Evolutionary conservation across 37 sponge, comb jelly and placozoan species (phyloP).

Genomic region (Halichondria panicea): DNA sequence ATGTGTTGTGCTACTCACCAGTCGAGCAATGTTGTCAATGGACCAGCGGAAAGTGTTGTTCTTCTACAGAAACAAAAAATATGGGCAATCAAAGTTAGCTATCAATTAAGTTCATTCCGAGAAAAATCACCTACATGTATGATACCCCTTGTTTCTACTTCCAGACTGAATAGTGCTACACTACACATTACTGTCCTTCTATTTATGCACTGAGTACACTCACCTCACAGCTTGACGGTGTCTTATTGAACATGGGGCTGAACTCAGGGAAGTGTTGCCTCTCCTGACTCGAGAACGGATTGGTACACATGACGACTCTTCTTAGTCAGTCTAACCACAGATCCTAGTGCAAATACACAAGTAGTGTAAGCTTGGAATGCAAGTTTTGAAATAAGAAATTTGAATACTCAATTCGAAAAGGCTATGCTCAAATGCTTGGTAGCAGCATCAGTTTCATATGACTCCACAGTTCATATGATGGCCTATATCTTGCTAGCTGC

Average conservation of each 20-base stretch:
- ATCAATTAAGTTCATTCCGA: too few species aligned
- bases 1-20: constrained; percentile 39
- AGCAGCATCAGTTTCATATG: too few species aligned
- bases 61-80: neutral
- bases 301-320: constrained; percentile 13
- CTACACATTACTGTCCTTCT: neutral
- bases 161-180: neutral
- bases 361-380: too few species aligned
- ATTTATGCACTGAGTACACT: neutral
- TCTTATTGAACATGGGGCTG: constrained; percentile 45
- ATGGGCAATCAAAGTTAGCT: too few species aligned
- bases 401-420: too few species aligned
- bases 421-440: too few species aligned
- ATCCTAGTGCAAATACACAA: too few species aligned
- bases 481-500: too few species aligned
- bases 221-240: constrained; percentile 63
- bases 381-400: too few species aligned
- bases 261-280: constrained; percentile 59
- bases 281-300: constrained; percentile 50
- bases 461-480: too few species aligned
- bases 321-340: neutral
- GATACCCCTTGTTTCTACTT: too few species aligned
- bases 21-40: constrained; percentile 65
- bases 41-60: constrained; percentile 63
- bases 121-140: too few species aligned